Percentiles rank a stretch among this genome's conserved stretches.
Conservation (phyloP, 2,888 invertebrate genomes). For the Dryocosmus kuriphilus region DNA sequence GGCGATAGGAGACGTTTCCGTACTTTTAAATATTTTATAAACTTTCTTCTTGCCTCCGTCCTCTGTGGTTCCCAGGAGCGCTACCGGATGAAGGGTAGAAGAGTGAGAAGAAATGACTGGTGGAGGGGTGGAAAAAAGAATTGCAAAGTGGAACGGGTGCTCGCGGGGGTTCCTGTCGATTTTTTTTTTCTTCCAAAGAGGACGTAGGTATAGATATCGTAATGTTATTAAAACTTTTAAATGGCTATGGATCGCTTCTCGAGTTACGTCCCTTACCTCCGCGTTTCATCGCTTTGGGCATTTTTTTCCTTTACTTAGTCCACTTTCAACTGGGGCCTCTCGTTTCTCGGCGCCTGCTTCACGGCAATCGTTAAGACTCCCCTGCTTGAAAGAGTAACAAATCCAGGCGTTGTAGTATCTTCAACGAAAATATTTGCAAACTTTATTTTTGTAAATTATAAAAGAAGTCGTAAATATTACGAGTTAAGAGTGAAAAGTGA, state of each 20-base stretch:
- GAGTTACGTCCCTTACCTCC: conserved; percentile 63
- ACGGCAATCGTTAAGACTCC: conserved; percentile 50
- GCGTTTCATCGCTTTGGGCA: conserved; percentile 65
- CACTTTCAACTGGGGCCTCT: conserved; percentile 47
- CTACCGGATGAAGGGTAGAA: conserved; percentile 58
- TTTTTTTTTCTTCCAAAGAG: conserved; percentile 63
- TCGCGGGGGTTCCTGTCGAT: conserved; percentile 71
- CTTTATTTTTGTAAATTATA: too few relatives aligned
- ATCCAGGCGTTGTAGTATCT: conserved; percentile 50
- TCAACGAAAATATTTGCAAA: background rate
- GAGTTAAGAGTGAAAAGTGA: too few relatives aligned
- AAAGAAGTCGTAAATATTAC: too few relatives aligned
- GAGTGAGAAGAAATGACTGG: conserved; percentile 58
- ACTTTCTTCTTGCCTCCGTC: conserved; percentile 73
- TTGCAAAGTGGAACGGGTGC: conserved; percentile 62
- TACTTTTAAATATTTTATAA: conserved; percentile 78
- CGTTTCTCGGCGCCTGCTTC: conserved; percentile 57
- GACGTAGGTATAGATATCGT: conserved; percentile 70
- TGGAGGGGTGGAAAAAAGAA: conserved; percentile 62
- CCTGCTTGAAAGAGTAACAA: conserved; percentile 51
- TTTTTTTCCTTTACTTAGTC: conserved; percentile 61
- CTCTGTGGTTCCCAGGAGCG: conserved; percentile 67
- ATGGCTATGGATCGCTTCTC: conserved; percentile 72
- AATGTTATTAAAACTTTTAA: conserved; percentile 77
- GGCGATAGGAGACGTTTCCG: conserved; percentile 78